Evolutionary conservation across 1,140 invertebrate species (phyloP).

Genomic region (Cherax destructor): DNA sequence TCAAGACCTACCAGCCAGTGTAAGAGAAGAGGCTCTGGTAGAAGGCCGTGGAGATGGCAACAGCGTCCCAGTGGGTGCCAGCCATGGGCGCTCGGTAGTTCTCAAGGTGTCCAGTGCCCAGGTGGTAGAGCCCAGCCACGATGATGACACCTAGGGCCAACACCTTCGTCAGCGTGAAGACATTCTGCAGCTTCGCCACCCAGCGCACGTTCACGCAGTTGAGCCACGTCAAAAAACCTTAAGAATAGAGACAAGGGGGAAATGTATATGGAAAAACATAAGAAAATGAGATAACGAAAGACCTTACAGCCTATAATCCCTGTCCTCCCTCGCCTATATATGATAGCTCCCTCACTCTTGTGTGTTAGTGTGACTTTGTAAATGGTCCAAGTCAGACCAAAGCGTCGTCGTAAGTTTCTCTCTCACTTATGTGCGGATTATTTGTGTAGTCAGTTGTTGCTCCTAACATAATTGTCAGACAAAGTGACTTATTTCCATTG

Average conservation of each 20-base stretch:
- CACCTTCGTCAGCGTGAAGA: conserved; percentile 93
- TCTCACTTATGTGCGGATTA: too few species aligned
- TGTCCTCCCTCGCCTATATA: too few species aligned
- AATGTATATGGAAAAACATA: too few species aligned
- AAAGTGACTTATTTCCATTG: too few species aligned
- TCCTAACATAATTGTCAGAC: too few species aligned
- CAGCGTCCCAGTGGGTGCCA: conserved; percentile 6
- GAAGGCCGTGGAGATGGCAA: conserved; percentile 42
- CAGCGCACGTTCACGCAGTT: conserved; percentile 91
- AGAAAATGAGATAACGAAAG: too few species aligned
- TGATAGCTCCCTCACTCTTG: too few species aligned
- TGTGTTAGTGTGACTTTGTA: too few species aligned
- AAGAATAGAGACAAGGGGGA: not conserved
- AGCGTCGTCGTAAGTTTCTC: too few species aligned
- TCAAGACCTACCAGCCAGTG: conserved; percentile 51
- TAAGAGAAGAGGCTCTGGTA: conserved; percentile 59
- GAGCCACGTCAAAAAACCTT: conserved; percentile 87
- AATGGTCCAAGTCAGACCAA: too few species aligned
- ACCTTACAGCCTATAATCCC: too few species aligned
- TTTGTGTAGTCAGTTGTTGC: too few species aligned
- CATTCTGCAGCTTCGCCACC: conserved; percentile 90
- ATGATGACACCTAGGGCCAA: conserved; percentile 88
- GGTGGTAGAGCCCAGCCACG: conserved; percentile 80
- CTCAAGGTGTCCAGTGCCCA: conserved; percentile 27
- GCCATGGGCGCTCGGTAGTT: conserved; percentile 19